Evolutionary conservation across 2,888 invertebrate genomes (phyloP), one percentile per base, ranked within the genome.

Genomic region (Acanthosepion lycidas): DNA sequence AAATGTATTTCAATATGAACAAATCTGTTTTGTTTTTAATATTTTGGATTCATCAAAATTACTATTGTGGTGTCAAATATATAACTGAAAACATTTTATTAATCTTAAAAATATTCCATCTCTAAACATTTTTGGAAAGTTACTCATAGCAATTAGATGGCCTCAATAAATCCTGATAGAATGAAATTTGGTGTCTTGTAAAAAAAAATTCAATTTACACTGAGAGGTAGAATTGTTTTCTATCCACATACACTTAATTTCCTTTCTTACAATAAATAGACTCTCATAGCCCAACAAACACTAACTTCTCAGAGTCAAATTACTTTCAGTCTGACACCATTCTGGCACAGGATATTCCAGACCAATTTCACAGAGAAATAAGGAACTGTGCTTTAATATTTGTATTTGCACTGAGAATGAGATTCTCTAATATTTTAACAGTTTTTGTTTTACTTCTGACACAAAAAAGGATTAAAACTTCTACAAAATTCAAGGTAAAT

Each of bases 251-350:
- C 78, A 33, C 78, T 78, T 78, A 78, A 78, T 33, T 78, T 78
- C n/a, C 78, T 78, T 78, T 78, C 78, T 78, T 78, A 78, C 78
- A 78, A 78, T 78, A 78, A 78, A 78, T 78, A 78, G 78, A 78
- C n/a, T 78, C 78, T n/a, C 78, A 78, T 78, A 78, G n/a, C 78
- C n/a, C 78, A 78, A 78, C n/a, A 78, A 78, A 78, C 78, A 15
- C n/a, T 78, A 78, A 78, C 78, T 78, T n/a, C n/a, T 78, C n/a
- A 78, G 78, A n/a, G 78, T 78, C 15, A n/a, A 78, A 78, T 78
- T 78, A 78, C n/a, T n/a, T 78, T n/a, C 33, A 78, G n/a, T 33
- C n/a, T 78, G 78, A n/a, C 78, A 78, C 78, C 15, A 78, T n/a
- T 78, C n/a, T n/a, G n/a, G 15, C n/a, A 78, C 78, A 78, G 78